Conservation (phyloP, 1,140 invertebrate genomes). For the Neuroterus valhalla region DNA sequence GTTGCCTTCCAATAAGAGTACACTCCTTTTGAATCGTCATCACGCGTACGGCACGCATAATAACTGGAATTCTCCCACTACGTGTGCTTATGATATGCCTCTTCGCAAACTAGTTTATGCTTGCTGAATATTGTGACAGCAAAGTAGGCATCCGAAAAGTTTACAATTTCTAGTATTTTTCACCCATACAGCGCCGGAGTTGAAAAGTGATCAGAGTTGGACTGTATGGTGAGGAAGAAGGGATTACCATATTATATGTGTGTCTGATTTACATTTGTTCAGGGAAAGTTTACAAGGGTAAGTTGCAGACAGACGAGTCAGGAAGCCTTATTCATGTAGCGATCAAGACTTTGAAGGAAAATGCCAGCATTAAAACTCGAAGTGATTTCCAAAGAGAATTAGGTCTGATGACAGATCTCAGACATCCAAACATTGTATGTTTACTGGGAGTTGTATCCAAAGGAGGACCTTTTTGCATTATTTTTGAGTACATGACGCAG, state of each 20-base stretch:
- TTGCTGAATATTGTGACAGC: too few relatives aligned
- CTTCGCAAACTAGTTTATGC: too few relatives aligned
- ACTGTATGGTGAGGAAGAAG: too few relatives aligned
- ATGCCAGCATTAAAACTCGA: constrained; percentile 92
- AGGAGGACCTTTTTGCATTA: constrained; percentile 95
- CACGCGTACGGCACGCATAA: too few relatives aligned
- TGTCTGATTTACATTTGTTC: constrained; percentile 38
- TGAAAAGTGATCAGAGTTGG: too few relatives aligned
- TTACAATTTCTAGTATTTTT: too few relatives aligned
- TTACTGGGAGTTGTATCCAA: constrained; percentile 93
- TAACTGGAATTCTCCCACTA: too few relatives aligned
- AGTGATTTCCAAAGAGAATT: constrained; percentile 94
- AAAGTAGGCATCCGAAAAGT: too few relatives aligned
- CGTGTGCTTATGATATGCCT: too few relatives aligned
- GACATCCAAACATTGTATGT: constrained; percentile 97
- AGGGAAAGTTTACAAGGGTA: constrained; percentile 95
- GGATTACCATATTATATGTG: neutral
- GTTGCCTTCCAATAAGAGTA: too few relatives aligned
- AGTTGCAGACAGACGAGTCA: constrained; percentile 82
- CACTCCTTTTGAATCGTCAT: too few relatives aligned
- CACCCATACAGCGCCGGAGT: too few relatives aligned
- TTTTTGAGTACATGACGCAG: constrained; percentile 97
- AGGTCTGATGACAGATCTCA: constrained; percentile 93
- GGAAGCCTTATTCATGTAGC: constrained; percentile 85
- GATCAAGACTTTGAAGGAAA: constrained; percentile 95